A percentile compares a stretch with the other conserved stretches of the same genome.
Conservation (phyloP, 35 echinoderm and acorn worm species). For the Ptychodera flava region DNA sequence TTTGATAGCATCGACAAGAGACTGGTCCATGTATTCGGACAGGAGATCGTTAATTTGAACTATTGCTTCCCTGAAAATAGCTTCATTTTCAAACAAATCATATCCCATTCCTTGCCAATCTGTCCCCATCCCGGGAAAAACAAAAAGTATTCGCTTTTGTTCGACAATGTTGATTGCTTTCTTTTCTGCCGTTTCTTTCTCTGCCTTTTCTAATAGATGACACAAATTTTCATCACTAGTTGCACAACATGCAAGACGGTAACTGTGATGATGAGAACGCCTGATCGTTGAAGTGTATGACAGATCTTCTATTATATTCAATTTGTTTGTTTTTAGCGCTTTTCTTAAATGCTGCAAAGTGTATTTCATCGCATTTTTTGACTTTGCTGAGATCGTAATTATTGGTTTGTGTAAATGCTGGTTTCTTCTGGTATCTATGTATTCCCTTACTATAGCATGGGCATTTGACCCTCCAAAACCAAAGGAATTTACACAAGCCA, state of each 20-base stretch:
- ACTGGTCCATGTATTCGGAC: background rate
- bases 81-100: constrained; percentile 22
- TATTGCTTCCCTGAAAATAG: constrained; percentile 33
- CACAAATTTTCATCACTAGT: background rate
- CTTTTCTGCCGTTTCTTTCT: background rate
- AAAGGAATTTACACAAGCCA: constrained; percentile 53
- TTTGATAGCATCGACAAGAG: background rate
- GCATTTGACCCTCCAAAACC: constrained; percentile 82
- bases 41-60: constrained; percentile 9
- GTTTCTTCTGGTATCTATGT: background rate
- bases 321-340: background rate
- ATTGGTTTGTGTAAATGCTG: background rate
- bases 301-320: background rate
- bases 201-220: background rate
- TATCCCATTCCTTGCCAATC: constrained; percentile 70
- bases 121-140: constrained; percentile 73
- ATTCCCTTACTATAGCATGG: constrained; percentile 17
- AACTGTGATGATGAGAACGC: background rate
- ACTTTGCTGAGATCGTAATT: constrained; percentile 9
- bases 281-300: constrained; percentile 4
- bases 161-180: background rate
- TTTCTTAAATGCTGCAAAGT: background rate
- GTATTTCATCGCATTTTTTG: background rate
- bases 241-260: background rate
- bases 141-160: constrained; percentile 27